Evolutionary conservation across 2,113 vertebrate genomes (phyloP), one percentile per base, ranked within the genome.

Genomic region (Upupa epops): DNA sequence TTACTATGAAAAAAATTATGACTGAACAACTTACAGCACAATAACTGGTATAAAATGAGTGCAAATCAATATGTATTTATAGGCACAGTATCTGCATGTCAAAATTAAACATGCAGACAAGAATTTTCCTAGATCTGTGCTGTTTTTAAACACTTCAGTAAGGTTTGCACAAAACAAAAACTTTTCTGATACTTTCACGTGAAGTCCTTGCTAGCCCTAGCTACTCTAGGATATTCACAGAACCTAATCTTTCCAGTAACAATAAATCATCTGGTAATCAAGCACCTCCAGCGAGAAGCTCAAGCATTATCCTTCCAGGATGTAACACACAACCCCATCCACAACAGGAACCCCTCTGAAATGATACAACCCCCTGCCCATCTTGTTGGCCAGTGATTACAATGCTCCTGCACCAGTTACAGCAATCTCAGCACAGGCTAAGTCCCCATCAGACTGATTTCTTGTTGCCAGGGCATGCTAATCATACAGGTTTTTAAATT

Each of bases 21-120:
- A 83, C 20, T 58, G 17, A 56, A 4, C 34, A 81, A 84, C 17
- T 52, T 52, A 42, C 85, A 25, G 49, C 54, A 84, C 20, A 81
- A 68, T 29, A 83, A 93, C 36, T 2, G 18, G 77, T 37, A 55
- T 1, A 83, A 83, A 80, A n/a, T 11, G 85, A 94, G 91, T 96
- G 96, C 94, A 96, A 96, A 90, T 80, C 78, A 80, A 68, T 37
- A 51, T 29, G 12, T 58, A 54, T 64, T 64, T 78, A 71, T 14
- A 18, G 22, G 54, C 14, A 85, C 14, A 48, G 29, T 77, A 68
- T 52, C n/a, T 80, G n/a, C 28, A 64, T 22, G 31, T 8, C 17
- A 42, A 7, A 69, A 63, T 45, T 42, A 56, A 51, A 83, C 20
- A n/a, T 60, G 42, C 61, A 86, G 68, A 9, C 29, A 90, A 51